These are phyloP conservation scores for Nymphicus hollandicus DNA, from an alignment of 2,113 vertebrate genomes.

Conservation along the genomic window DNA sequence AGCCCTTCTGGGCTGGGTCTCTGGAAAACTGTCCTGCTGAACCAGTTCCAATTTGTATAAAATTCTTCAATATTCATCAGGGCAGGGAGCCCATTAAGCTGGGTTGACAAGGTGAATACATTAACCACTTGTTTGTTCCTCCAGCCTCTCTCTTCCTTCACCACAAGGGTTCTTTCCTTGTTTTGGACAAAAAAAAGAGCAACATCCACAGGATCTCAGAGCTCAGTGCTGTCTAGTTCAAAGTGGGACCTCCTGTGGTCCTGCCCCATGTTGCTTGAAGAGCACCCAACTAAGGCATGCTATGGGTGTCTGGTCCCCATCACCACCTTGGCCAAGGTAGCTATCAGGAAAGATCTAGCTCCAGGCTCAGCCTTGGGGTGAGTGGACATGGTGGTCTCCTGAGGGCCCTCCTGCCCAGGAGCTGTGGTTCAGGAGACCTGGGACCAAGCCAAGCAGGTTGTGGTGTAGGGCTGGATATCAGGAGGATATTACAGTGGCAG, in stretches of 20 bases:
- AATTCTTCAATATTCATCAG: slow-evolving; percentile 61
- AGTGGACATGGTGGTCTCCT: neutral
- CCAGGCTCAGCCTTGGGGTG: neutral
- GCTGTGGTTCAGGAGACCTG: neutral
- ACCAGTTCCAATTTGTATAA: slow-evolving; percentile 61
- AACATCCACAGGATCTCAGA: neutral
- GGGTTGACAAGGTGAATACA: slow-evolving; percentile 11
- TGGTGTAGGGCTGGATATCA: neutral
- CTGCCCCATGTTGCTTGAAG: neutral
- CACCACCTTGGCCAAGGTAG: neutral
- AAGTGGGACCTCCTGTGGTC: neutral
- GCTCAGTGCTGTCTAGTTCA: neutral
- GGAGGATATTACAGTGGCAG: neutral
- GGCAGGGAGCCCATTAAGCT: slow-evolving; percentile 26
- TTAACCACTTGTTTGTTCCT: neutral
- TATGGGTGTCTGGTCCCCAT: neutral
- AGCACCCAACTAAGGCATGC: neutral
- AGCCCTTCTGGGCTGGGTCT: neutral
- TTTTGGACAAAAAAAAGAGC: neutral
- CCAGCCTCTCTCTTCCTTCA: neutral
- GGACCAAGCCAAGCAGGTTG: neutral
- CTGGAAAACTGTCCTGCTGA: slow-evolving; percentile 44
- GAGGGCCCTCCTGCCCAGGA: neutral
- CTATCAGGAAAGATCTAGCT: neutral
- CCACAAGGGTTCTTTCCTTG: neutral